Evolutionary conservation across 2,888 invertebrate genomes (phyloP).

Genomic region (Calameuta idolon): DNA sequence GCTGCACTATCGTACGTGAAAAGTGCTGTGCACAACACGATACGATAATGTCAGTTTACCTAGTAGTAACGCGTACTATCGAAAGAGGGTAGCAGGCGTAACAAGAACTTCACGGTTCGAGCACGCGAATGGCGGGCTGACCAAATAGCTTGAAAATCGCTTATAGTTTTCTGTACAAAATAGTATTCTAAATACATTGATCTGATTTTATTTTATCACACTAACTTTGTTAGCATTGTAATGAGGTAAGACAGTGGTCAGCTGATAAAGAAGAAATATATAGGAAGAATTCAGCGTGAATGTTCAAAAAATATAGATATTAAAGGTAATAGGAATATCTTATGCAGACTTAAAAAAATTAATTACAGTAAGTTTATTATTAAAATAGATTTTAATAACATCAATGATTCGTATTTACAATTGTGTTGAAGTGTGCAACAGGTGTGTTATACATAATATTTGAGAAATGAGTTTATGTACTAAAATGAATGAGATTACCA

Average conservation of each 20-base stretch:
- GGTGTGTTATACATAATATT: not conserved
- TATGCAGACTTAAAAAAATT: too few relatives aligned
- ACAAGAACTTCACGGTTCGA: not conserved
- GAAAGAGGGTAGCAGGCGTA: too few relatives aligned
- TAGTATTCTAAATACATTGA: not conserved
- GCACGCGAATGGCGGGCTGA: not conserved
- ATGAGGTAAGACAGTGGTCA: not conserved
- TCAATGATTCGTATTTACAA: conserved; percentile 7
- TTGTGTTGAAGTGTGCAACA: not conserved
- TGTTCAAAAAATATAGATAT: not conserved
- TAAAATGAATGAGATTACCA: not conserved
- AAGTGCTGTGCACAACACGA: too few relatives aligned
- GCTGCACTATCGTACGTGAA: too few relatives aligned
- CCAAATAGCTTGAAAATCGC: not conserved
- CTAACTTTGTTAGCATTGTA: not conserved
- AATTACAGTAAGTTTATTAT: not conserved
- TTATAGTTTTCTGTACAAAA: not conserved
- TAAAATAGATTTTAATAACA: conserved; percentile 11
- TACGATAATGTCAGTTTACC: not conserved
- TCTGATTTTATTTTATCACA: not conserved
- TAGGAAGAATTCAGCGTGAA: not conserved
- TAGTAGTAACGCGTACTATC: too few relatives aligned
- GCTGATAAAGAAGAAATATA: not conserved
- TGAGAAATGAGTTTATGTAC: not conserved
- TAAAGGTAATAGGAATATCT: not conserved